Conservation (phyloP, 2,888 invertebrate genomes). For the Drosophila parthenogenetica region DNA sequence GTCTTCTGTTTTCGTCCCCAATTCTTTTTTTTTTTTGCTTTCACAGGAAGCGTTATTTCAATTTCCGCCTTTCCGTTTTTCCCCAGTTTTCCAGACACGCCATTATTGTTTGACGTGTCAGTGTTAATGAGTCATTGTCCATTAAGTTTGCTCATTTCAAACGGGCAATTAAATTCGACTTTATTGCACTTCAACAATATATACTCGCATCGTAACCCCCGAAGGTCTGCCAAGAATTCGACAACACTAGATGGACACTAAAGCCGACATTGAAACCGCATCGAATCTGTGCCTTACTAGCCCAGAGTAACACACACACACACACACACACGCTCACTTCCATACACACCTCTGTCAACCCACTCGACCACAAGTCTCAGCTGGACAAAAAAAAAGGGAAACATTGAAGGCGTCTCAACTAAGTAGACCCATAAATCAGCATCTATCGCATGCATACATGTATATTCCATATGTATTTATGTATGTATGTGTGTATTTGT, state of each 20-base stretch:
- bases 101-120: conserved; percentile 82
- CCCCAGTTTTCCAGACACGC: conserved; percentile 68
- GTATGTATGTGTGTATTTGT: background rate
- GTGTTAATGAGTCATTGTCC: conserved; percentile 83
- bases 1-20: conserved; percentile 27
- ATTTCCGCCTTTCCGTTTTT: conserved; percentile 78
- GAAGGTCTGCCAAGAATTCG: background rate
- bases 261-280: conserved; percentile 59
- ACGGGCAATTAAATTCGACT: conserved; percentile 81
- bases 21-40: conserved; percentile 40
- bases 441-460: conserved; percentile 16
- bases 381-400: conserved; percentile 3
- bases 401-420: conserved; percentile 32
- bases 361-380: background rate
- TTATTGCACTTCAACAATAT: conserved; percentile 78
- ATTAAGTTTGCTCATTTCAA: conserved; percentile 80
- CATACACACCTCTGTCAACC: conserved; percentile 21
- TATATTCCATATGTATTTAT: background rate
- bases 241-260: conserved; percentile 43
- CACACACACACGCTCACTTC: background rate
- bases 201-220: conserved; percentile 8
- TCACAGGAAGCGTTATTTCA: conserved; percentile 78
- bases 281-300: conserved; percentile 52
- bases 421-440: conserved; percentile 59
- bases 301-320: conserved; percentile 9